Conservation (phyloP, 2,113 vertebrate species). For the Anas platyrhynchos region DNA sequence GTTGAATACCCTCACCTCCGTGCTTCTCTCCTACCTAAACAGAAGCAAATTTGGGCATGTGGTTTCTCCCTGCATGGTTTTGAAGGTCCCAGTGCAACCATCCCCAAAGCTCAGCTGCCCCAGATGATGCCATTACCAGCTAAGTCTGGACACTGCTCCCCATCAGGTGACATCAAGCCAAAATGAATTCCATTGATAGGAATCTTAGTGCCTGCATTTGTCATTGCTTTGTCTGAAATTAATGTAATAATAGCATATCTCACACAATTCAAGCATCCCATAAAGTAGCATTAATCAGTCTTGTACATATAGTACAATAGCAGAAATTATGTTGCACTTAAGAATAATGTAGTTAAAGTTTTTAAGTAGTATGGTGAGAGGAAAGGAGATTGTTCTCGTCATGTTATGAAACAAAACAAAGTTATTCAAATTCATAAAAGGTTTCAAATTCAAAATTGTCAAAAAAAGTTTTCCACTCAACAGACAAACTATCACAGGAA, state of each 20-base stretch:
- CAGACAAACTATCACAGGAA: neutral
- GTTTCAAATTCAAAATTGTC: neutral
- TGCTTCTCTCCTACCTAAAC: neutral
- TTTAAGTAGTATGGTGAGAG: slow-evolving; percentile 6
- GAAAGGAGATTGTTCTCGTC: neutral
- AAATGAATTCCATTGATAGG: neutral
- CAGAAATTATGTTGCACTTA: neutral
- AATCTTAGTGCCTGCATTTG: neutral
- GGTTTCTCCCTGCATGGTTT: neutral
- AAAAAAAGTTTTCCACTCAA: neutral
- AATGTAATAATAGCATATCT: neutral
- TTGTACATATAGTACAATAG: neutral
- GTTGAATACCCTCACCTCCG: neutral
- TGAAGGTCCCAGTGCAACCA: neutral
- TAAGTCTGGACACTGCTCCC: neutral
- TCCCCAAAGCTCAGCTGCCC: neutral
- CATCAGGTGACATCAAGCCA: neutral
- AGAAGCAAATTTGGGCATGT: neutral
- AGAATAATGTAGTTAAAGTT: slow-evolving; percentile 22
- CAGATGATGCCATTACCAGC: accelerated
- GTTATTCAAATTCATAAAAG: neutral
- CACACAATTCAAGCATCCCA: neutral
- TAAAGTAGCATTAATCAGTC: neutral
- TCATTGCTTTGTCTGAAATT: neutral
- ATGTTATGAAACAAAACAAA: neutral